Base-by-base conservation (phyloP, 2,113 vertebrate species). In the Vulpes vulpes region DNA sequence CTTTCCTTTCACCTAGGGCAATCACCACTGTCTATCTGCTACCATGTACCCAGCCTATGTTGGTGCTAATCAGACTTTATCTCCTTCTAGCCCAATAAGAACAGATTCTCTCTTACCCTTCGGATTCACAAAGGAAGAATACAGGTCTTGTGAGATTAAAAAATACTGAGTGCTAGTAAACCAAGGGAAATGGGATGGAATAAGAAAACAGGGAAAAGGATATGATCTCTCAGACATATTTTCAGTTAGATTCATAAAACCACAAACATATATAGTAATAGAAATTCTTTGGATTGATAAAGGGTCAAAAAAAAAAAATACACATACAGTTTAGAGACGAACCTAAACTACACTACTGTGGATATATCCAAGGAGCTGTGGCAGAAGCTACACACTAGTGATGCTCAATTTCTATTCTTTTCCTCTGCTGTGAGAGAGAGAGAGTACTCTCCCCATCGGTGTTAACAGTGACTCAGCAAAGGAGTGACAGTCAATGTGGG, bases 51-150 rank as follows among this genome's bases (percentile, higher is more conserved):
- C 83, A 88, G 69, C 30, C 43, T 35, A 71, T 0, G 3, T 30
- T 51, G 69, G 25, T 57, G 32, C 32, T 62, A 57, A 64, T 62
- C 69, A 81, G 6, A n/a, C 35, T 59, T 94, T 78, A 38, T 64
- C 78, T 94, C 85, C 57, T 92, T 55, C 49, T 6, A 60, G 32
- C 22, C 69, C 64, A 76, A 1, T 76, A 38, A 94, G 22, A 65
- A 91, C 27, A 96, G 53, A 81, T 23, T 95, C 23, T 71, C 74
- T 62, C 35, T 30, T 38, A 73, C 27, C 30, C 76, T 95, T 88
- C 55, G 81, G 81, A 74, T 64, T 94, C 30, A 32, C 23, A 7
- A 96, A 80, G 19, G 10, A 86, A 92, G 22, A 0, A 64, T 25
- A 35, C 11, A 59, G 11, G 49, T 65, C 25, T 92, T 62, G 1